Percentiles rank a stretch among this genome's conserved stretches.
phyloP scores from a whole-genome alignment of 2,113 vertebrate species.

The Semnornis frantzii region DNA sequence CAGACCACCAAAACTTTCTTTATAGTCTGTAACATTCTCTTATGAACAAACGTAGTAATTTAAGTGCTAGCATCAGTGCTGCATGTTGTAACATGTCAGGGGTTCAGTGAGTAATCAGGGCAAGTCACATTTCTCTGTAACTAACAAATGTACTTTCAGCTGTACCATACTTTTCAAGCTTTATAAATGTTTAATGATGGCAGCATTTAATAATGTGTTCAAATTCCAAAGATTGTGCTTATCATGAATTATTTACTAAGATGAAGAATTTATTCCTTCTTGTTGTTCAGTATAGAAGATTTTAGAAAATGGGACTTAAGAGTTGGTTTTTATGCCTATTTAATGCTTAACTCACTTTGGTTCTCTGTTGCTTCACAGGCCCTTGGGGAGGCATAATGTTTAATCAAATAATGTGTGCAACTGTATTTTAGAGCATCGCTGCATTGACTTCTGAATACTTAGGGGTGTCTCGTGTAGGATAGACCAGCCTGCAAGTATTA shows the following conservation, averaged over 20 bases:
- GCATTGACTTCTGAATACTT: not conserved
- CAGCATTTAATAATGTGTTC: conserved; percentile 72
- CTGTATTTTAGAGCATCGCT: not conserved
- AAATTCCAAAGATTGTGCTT: conserved; percentile 69
- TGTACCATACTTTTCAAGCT: conserved; percentile 59
- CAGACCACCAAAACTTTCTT: not conserved
- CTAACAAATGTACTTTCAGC: conserved; percentile 32
- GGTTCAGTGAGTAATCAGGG: not conserved
- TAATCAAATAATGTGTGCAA: not conserved
- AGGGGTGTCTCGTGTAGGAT: not conserved
- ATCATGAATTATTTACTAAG: conserved; percentile 72
- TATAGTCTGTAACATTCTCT: not conserved
- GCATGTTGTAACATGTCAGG: not conserved
- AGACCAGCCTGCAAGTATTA: not conserved
- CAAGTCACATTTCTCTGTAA: conserved; percentile 4
- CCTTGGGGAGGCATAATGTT: not conserved
- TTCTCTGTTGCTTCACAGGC: not conserved
- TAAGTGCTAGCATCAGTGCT: not conserved
- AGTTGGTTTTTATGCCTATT: not conserved
- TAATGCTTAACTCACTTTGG: conserved; percentile 1
- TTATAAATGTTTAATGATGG: conserved; percentile 71
- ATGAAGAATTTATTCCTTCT: conserved; percentile 25
- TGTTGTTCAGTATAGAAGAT: not conserved
- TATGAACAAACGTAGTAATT: not conserved
- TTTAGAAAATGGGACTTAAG: conserved; percentile 25